Base-by-base conservation (phyloP, 1,140 invertebrate genomes). In the Ceratina calcarata region DNA sequence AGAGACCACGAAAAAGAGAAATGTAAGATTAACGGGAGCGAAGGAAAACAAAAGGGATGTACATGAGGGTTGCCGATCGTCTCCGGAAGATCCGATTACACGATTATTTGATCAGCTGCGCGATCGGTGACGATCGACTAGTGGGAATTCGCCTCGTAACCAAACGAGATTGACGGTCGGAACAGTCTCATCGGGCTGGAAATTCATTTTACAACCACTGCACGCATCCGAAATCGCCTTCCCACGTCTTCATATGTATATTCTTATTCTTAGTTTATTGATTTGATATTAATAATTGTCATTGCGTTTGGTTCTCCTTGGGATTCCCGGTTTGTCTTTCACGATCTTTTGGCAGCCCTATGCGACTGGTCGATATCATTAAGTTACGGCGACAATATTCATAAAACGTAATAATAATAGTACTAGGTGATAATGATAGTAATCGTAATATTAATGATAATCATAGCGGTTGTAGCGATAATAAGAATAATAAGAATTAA, bases 221-320 rank as follows among this genome's bases (percentile, higher is more conserved):
- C 2, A 16, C 20, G 22, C 20, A 18, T 57, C 15, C n/a, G 7
- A 18, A 16, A 57, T 57, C 55, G 16, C 27, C 4, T 32, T 32
- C 18, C 18, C 55, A 2, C 57, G 12, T 80, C 86, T 86, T 91
- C 88, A 90, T 89, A n/a, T n/a, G n/a, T n/a, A n/a, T n/a, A n/a
- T n/a, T n/a, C n/a, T n/a, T n/a, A 91, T 91, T 89, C 53, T 85
- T 84, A 65, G 0, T 45, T 45, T 10, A 45, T 2, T 45, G 10
- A 45, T 45, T 45, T 45, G 37, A 32, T 45, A 10, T 8, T 45
- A 45, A 45, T 45, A 10, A 45, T 10, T 45, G 37, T 45, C 37
- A 10, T 45, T 45, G 10, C 37, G 37, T 45, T 45, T 45, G 37
- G 68, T 83, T 70, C 60, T 70, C 65, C 18, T 57, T 57, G 55